These are phyloP conservation scores for Araneus ventricosus DNA, from an alignment of 1,140 invertebrate genomes.

Conservation along the genomic window DNA sequence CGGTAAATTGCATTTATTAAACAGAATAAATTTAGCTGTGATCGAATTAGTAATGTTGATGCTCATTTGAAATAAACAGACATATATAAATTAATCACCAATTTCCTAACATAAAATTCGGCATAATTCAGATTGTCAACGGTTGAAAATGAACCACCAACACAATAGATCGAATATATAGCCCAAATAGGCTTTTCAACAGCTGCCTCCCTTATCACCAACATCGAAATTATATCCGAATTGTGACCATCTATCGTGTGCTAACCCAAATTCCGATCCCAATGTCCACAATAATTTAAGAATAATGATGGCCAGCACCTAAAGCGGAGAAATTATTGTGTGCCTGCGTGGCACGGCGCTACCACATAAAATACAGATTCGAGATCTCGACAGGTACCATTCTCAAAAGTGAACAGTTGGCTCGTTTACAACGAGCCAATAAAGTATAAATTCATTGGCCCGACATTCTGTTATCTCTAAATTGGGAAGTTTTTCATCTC, in stretches of 20 bases:
- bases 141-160: too few species aligned
- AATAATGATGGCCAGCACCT: background rate
- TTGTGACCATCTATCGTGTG: background rate
- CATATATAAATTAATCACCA: too few species aligned
- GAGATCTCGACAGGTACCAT: background rate
- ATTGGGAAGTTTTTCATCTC: conserved; percentile 40
- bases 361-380: background rate
- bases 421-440: conserved; percentile 35
- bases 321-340: background rate
- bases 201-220: too few species aligned
- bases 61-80: too few species aligned
- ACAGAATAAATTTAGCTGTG: too few species aligned
- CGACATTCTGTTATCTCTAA: conserved; percentile 38
- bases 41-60: too few species aligned
- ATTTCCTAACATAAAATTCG: too few species aligned
- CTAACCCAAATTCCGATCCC: background rate
- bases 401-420: background rate
- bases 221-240: too few species aligned
- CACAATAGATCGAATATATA: too few species aligned
- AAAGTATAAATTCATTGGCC: conserved; percentile 44
- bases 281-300: conserved; percentile 17
- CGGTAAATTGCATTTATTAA: too few species aligned
- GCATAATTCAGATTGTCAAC: too few species aligned
- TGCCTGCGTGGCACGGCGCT: background rate
- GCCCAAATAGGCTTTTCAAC: too few species aligned